Evolutionary conservation across 1,140 invertebrate genomes (phyloP), one percentile per base, ranked within the genome.

Genomic region (Bombus pyrosoma): DNA sequence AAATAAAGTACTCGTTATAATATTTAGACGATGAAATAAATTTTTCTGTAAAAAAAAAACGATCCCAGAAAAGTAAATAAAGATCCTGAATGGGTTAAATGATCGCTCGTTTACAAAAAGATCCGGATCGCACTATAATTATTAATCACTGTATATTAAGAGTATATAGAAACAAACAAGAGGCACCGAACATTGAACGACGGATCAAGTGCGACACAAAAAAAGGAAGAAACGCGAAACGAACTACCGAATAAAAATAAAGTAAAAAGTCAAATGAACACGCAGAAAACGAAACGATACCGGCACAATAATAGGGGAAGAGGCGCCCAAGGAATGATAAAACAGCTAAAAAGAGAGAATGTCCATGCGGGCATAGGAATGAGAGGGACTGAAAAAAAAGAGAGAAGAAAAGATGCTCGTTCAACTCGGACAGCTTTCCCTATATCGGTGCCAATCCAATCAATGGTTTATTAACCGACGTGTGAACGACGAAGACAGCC

Each of bases 371-470:
- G 47, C 69, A 66, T 28, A 8, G 64, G 37, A 34, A 9, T n/a
- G 34, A 18, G 59, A 75, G 69, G 43, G 39, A 3, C 4, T 18
- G 15, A 68, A 43, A 47, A 69, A 68, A 73, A 34, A 43, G 74
- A 84, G 81, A 89, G 83, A 75, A 85, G 85, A 87, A 87, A 75
- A 80, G 81, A 75, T 81, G 86, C 68, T 87, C 89, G 84, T 90
- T 89, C 89, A 89, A 59, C 79, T 79, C 68, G 75, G 87, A 88
- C 81, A 90, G 86, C 86, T 87, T 89, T 89, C 79, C 88, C 88
- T 89, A 90, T 93, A 94, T 93, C 92, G 90, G 93, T 94, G 93
- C 93, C 92, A 94, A 94, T 94, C 93, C 92, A 94, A 94, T 94
- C 93, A 94, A 94, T 93, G 92, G 90, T 94, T 94, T 94, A 94